These are phyloP conservation scores for Sinocyclocheilus rhinocerous DNA, from an alignment of 2,113 vertebrate species.

Conservation along the genomic window DNA sequence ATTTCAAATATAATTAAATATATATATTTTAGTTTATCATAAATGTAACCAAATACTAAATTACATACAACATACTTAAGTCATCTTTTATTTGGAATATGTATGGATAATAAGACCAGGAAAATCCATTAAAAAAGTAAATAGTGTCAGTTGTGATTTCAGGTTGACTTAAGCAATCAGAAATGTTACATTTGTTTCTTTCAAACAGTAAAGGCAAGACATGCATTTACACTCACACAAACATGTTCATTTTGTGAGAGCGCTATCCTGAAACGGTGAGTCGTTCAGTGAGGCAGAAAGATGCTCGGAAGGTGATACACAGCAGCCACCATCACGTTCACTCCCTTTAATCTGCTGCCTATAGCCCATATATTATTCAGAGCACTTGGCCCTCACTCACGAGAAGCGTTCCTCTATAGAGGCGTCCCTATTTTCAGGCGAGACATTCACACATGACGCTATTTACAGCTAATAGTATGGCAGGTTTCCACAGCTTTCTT, in stretches of 20 bases:
- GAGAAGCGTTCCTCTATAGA: not conserved
- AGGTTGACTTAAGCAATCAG: not conserved
- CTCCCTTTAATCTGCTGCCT: constrained; percentile 32
- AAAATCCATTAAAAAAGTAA: not conserved
- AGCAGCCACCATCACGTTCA: not conserved
- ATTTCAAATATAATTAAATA: too few relatives aligned
- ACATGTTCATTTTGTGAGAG: not conserved
- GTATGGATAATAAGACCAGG: not conserved
- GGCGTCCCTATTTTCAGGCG: not conserved
- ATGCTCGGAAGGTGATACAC: constrained; percentile 12
- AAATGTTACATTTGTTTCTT: not conserved
- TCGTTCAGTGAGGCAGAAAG: constrained; percentile 16
- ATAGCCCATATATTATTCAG: constrained; percentile 37
- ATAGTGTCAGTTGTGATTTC: not conserved
- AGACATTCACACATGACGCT: not conserved
- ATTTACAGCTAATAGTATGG: constrained; percentile 21
- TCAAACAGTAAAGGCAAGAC: not conserved
- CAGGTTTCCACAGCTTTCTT: constrained; percentile 19
- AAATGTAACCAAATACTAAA: too few relatives aligned
- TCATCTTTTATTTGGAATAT: too few relatives aligned
- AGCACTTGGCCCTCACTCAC: not conserved
- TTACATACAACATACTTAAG: too few relatives aligned
- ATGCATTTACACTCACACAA: not conserved
- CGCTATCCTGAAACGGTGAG: not conserved
- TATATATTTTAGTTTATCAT: too few relatives aligned